Percentiles rank a stretch among this genome's conserved stretches.
Conservation (phyloP, 2,888 invertebrate genomes). For the Phalera bucephala region DNA sequence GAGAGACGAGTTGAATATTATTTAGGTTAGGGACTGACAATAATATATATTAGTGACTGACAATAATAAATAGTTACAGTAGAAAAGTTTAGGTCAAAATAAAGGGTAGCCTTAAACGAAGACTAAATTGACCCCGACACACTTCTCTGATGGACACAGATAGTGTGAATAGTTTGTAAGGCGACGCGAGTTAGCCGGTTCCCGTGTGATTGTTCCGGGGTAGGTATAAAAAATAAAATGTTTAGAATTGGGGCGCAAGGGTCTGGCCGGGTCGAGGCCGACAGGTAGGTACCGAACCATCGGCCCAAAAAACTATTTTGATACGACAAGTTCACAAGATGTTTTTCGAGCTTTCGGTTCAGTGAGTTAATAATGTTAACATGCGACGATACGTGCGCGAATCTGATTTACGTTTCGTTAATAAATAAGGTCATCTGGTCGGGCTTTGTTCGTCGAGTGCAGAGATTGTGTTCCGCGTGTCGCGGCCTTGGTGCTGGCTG, state of each 20-base stretch:
- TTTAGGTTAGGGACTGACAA: background rate
- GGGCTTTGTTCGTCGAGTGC: slow-evolving; percentile 52
- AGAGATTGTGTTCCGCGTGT: slow-evolving; percentile 79
- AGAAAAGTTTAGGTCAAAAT: background rate
- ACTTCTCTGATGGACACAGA: slow-evolving; percentile 13
- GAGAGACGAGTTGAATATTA: slow-evolving; percentile 4
- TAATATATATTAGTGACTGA: slow-evolving; percentile 6
- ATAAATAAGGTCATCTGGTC: slow-evolving; percentile 66
- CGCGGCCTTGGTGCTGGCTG: slow-evolving; percentile 56
- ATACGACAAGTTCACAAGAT: slow-evolving; percentile 59
- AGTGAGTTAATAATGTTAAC: slow-evolving; percentile 3
- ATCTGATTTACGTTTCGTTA: slow-evolving; percentile 49
- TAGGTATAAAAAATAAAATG: slow-evolving; percentile 63
- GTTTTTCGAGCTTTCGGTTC: slow-evolving; percentile 30
- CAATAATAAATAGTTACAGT: slow-evolving; percentile 6
- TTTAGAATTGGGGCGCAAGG: slow-evolving; percentile 54
- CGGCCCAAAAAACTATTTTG: slow-evolving; percentile 51
- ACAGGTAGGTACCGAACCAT: slow-evolving; percentile 72
- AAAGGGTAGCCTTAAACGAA: background rate
- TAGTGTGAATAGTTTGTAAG: slow-evolving; percentile 17
- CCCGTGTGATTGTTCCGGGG: slow-evolving; percentile 69
- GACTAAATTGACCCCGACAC: slow-evolving; percentile 24
- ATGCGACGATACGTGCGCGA: slow-evolving; percentile 25
- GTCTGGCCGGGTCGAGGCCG: slow-evolving; percentile 46
- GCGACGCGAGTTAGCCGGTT: slow-evolving; percentile 44